Conservation (phyloP, 2,888 invertebrate species). For the Mesochorus sp. region DNA sequence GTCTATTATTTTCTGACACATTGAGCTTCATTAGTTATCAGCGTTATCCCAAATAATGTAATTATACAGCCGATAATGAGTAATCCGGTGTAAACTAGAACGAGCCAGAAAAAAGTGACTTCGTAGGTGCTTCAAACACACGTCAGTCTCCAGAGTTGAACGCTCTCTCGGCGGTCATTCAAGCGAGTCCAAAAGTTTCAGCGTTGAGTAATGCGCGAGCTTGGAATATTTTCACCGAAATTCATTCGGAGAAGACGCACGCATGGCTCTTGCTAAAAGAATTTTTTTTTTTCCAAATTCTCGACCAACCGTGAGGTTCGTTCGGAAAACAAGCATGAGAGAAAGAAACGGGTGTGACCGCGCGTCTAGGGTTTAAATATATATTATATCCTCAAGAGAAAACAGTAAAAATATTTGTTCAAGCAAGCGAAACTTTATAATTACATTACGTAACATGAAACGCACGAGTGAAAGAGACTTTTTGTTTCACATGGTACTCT, state of each 20-base stretch:
- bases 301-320: neutral
- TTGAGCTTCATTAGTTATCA: too few relatives aligned
- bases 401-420: neutral
- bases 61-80: too few relatives aligned
- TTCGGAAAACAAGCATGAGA: too few relatives aligned
- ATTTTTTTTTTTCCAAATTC: neutral
- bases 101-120: too few relatives aligned
- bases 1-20: too few relatives aligned
- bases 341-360: neutral
- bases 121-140: too few relatives aligned
- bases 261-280: neutral
- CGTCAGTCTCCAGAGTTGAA: too few relatives aligned
- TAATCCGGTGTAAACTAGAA: too few relatives aligned
- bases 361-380: neutral
- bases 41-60: too few relatives aligned
- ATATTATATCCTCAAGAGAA: neutral
- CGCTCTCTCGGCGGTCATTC: too few relatives aligned
- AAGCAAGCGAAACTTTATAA: neutral
- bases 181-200: too few relatives aligned
- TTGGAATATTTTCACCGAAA: constrained; percentile 26
- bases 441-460: constrained; percentile 5
- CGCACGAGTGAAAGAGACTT: constrained; percentile 25
- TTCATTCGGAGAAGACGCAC: neutral
- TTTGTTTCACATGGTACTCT: neutral
- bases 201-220: too few relatives aligned